Evolutionary conservation across 2,113 vertebrate genomes (phyloP).

Genomic region (Pardalotus punctatus): DNA sequence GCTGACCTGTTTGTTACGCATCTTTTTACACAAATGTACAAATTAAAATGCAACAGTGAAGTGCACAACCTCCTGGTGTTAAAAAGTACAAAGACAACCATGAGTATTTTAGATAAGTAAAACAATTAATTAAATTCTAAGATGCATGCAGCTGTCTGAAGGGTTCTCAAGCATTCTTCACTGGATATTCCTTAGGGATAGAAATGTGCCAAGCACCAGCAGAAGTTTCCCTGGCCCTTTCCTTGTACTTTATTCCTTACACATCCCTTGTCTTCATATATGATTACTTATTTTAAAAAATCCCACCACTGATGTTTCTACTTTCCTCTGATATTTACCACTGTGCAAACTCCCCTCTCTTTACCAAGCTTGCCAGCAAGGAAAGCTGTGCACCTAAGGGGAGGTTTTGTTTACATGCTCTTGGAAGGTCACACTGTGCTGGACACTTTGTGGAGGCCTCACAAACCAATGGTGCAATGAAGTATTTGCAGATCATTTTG

Average conservation of each 20-base stretch:
- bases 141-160: background rate
- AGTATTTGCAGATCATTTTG: background rate
- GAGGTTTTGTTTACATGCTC: background rate
- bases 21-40: background rate
- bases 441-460: background rate
- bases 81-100: background rate
- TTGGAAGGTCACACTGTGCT: background rate
- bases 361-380: background rate
- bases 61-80: background rate
- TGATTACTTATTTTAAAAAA: background rate
- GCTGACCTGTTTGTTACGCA: background rate
- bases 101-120: background rate
- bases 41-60: background rate
- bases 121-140: background rate
- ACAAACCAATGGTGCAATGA: background rate
- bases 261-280: background rate
- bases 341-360: background rate
- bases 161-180: background rate
- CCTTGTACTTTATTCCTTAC: background rate
- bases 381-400: background rate
- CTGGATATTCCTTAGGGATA: background rate
- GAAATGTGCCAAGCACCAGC: background rate
- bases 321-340: background rate
- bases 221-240: background rate
- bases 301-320: background rate